Evolutionary conservation across 2,888 invertebrate species (phyloP), one percentile per base, ranked within the genome.

Genomic region (Polymixis flavicincta): DNA sequence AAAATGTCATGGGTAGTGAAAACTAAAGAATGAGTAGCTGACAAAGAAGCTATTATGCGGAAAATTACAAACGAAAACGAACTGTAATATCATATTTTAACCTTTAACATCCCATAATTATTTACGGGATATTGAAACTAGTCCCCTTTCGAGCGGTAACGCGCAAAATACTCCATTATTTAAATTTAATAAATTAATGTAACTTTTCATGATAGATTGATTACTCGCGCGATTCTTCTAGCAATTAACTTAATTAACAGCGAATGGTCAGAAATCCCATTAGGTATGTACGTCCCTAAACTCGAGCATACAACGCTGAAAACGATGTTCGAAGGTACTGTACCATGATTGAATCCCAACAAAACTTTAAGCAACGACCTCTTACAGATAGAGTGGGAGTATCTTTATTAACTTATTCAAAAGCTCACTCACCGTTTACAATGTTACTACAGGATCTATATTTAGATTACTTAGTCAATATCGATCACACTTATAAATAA

Each of bases 401-500:
- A 48, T 22, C 19, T 70, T 37, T 17, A 48, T 37, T 11, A 66
- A 57, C 17, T 48, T 67, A 71, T 71, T 71, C n/a, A 64, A 68
- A 76, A 76, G n/a, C 76, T 68, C 67, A 82, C 82, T 80, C 68
- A 76, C 64, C 71, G 28, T 48, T 52, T 19, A 52, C 32, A 71
- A 76, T 32, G 57, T 65, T 64, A 52, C 25, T 48, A 45, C 63
- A 52, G 9, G 50, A 28, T 55, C 61, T 73, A 76, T 65, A 68
- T 60, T 55, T 68, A 79, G 54, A 64, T 63, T 50, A 50, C 55
- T 52, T 60, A 55, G 68, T 84, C 74, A 71, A 75, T 84, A 75
- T 69, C 70, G 66, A 80, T 80, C 69, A 84, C 80, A 71, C 52
- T 66, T 79, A 84, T 69, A 76, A 71, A 71, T 76, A 82, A 76